These are phyloP conservation scores for Xenotilapia caudafasciata DNA, from an alignment of 2,113 vertebrate genomes.

Conservation along the genomic window DNA sequence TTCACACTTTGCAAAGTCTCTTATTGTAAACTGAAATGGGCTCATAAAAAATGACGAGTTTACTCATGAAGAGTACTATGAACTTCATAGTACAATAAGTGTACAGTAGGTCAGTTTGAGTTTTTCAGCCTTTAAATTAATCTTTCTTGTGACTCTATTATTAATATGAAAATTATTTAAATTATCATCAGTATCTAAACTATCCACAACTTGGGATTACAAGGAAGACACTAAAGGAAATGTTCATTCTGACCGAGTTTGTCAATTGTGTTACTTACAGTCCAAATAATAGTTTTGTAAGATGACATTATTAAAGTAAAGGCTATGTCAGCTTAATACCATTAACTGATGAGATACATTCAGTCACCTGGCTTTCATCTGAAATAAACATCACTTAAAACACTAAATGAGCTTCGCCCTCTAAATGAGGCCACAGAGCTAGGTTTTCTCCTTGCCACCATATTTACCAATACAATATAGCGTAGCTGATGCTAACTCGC, in stretches of 20 bases:
- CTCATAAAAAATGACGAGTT: background rate
- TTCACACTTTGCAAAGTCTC: background rate
- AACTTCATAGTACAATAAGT: background rate
- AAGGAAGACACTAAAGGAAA: background rate
- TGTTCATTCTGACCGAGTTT: background rate
- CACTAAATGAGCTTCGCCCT: background rate
- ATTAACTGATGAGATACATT: background rate
- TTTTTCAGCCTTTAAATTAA: background rate
- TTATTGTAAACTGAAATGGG: slow-evolving; percentile 35
- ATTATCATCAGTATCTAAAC: background rate
- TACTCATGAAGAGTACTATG: background rate
- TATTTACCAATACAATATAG: background rate
- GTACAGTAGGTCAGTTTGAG: background rate
- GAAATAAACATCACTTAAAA: background rate
- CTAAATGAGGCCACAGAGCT: background rate
- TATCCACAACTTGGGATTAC: background rate
- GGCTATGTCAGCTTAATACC: background rate
- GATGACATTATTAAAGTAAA: background rate
- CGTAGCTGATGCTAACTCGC: background rate
- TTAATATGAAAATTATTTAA: background rate
- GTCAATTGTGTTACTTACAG: background rate
- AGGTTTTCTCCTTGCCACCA: background rate
- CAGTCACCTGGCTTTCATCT: background rate
- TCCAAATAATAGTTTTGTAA: background rate
- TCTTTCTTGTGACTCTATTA: background rate